A percentile compares a stretch with the other conserved stretches of the same genome.
Evolutionary conservation across 2,797 vertebrate genomes (phyloP).

Genomic region (Oreochromis mossambicus): DNA sequence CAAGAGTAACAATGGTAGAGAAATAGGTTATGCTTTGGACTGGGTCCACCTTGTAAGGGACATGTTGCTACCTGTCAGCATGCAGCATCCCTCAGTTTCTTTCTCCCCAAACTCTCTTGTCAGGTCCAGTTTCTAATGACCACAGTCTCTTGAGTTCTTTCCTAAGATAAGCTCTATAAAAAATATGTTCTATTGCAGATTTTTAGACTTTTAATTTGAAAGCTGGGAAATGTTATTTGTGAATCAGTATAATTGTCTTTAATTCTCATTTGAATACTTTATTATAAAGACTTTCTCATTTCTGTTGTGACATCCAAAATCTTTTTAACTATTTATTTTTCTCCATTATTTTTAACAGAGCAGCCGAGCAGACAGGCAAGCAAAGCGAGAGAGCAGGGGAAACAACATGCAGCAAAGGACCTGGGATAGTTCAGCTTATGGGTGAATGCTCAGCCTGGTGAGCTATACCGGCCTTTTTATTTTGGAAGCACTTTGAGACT

Average conservation of each 20-base stretch:
- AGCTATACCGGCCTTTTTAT: not conserved
- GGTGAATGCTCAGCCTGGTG: not conserved
- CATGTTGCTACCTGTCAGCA: not conserved
- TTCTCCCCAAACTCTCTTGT: not conserved
- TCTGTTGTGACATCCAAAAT: not conserved
- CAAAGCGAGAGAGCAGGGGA: fast-evolving
- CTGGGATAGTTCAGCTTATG: not conserved
- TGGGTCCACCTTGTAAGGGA: not conserved
- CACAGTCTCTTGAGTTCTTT: fast-evolving
- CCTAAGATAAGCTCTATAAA: not conserved
- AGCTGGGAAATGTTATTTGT: not conserved
- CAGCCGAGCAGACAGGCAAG: not conserved
- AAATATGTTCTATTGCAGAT: not conserved
- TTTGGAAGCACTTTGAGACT: not conserved
- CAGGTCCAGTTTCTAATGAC: not conserved
- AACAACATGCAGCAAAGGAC: not conserved
- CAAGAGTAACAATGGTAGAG: not conserved
- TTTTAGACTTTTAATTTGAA: not conserved
- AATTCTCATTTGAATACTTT: not conserved
- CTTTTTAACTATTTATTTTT: not conserved
- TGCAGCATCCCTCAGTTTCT: not conserved
- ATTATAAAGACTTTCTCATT: not conserved
- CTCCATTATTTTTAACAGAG: not conserved
- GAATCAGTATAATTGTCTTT: not conserved
- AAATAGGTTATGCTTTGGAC: not conserved